Evolutionary conservation across 1,140 invertebrate genomes (phyloP), one percentile per base, ranked within the genome.

Genomic region (Drosophila parabipectinata): DNA sequence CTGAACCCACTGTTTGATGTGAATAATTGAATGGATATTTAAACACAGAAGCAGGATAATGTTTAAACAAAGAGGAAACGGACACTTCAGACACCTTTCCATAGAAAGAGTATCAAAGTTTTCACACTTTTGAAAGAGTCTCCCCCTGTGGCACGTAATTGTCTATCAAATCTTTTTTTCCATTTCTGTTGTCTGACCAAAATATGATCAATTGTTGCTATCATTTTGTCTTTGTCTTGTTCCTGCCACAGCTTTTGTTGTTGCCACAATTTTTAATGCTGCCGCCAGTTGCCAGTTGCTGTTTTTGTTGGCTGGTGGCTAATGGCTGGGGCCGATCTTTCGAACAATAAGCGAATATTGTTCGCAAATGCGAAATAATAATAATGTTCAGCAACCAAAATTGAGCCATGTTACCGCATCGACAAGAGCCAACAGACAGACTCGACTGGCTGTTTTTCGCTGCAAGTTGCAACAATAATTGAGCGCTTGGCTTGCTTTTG

Each of bases 321-420:
- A 0, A 0, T 26, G 26, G n/a, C n/a, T 9, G 71, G 45, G 58
- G 52, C 51, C 68, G 55, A 64, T 72, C 68, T 64, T 53, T 61
- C 57, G 37, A 78, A 78, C 68, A 80, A 68, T 63, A 72, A 76
- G 47, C 73, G 48, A 81, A 77, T 78, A 78, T 78, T 79, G 77
- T 78, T 73, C 75, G 71, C 61, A 82, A 82, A 78, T 73, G 63
- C 78, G 74, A 87, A 85, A 82, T 87, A 87, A 87, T 82, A 82
- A 82, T 88, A 82, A 88, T 87, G 83, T 87, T 83, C 67, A 74
- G 58, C 62, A 87, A 53, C 66, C 71, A 57, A 87, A 87, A 87
- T 79, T 88, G 82, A 79, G 75, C 64, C 82, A 78, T 72, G 83
- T 87, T 87, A 87, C 82, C 82, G 82, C 83, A 87, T 87, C 78